Evolutionary conservation across 2,113 vertebrate species (phyloP).

Genomic region (Aegotheles bennettii): DNA sequence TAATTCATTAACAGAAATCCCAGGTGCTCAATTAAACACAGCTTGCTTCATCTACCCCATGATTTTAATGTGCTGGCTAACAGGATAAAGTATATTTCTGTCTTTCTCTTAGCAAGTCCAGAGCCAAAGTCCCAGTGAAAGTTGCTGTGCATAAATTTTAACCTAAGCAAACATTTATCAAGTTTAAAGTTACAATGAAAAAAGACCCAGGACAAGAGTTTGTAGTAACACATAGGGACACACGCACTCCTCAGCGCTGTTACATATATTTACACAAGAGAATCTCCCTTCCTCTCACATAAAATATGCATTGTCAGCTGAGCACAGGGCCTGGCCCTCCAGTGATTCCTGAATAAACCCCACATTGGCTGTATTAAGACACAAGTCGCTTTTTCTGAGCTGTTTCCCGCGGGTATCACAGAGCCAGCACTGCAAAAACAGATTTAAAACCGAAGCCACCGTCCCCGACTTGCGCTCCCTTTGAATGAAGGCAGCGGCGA

Average conservation of each 20-base stretch:
- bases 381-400: not conserved
- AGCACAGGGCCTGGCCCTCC: not conserved
- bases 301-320: not conserved
- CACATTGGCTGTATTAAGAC: not conserved
- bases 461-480: not conserved
- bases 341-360: not conserved
- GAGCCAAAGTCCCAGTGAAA: not conserved
- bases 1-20: not conserved
- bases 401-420: fast-evolving
- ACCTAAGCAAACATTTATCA: not conserved
- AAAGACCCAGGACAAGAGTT: not conserved
- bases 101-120: not conserved
- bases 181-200: not conserved
- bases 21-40: not conserved
- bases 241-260: fast-evolving
- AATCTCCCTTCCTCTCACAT: not conserved
- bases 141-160: not conserved
- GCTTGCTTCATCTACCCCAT: not conserved
- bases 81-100: fast-evolving
- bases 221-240: not conserved
- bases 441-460: not conserved
- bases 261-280: fast-evolving
- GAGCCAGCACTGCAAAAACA: not conserved
- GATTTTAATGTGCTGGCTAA: not conserved
- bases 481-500: not conserved